A percentile compares a stretch with the other conserved stretches of the same genome.
Conservation (phyloP, 2,888 invertebrate genomes). For the Synergus itoensis region DNA sequence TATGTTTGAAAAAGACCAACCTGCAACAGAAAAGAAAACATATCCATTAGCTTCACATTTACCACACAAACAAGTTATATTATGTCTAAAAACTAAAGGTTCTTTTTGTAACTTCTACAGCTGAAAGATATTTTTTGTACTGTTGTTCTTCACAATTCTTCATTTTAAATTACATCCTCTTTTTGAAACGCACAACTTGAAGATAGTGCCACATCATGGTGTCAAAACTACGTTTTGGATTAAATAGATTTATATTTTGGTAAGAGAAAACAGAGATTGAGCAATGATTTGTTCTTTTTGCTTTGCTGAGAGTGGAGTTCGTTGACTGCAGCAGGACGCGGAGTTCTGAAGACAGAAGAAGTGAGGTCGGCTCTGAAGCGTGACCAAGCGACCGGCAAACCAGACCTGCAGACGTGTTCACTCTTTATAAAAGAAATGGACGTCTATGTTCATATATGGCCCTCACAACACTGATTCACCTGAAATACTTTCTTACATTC, state of each 20-base stretch:
- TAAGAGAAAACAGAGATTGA: neutral
- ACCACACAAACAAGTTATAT: neutral
- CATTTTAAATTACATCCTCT: no score
- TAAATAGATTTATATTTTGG: neutral
- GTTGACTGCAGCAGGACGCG: constrained; percentile 65
- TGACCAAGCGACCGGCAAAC: constrained; percentile 61
- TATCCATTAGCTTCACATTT: neutral
- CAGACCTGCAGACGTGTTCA: constrained; percentile 53
- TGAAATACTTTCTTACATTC: constrained; percentile 28
- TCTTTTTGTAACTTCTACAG: neutral
- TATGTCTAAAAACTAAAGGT: neutral
- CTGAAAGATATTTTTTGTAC: neutral
- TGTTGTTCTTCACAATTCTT: no score
- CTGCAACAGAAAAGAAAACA: constrained; percentile 15
- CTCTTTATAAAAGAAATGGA: constrained; percentile 16
- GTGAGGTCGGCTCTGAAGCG: constrained; percentile 64
- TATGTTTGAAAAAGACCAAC: neutral
- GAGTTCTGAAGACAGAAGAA: constrained; percentile 57
- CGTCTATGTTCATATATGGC: constrained; percentile 32
- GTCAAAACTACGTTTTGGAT: neutral
- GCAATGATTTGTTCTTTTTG: constrained; percentile 9
- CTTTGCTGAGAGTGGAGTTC: constrained; percentile 65
- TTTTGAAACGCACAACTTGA: no score
- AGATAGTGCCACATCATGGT: no score
- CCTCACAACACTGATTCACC: constrained; percentile 7